Conservation (phyloP, 2,797 vertebrate species). For the Anguilla obscura region DNA sequence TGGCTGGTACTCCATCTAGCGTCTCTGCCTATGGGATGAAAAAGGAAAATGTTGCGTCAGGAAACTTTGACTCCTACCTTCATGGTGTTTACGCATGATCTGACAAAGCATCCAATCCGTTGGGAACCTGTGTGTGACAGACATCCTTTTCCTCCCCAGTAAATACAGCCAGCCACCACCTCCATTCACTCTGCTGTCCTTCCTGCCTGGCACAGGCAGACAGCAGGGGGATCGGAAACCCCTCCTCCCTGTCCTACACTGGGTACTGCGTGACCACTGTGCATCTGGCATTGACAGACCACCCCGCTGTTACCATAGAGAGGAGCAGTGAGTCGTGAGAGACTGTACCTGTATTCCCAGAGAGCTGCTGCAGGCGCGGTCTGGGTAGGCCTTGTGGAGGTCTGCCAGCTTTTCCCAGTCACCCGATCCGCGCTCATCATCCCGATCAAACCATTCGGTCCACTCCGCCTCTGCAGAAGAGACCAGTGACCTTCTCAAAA, state of each 20-base stretch:
- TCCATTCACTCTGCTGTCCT: neutral
- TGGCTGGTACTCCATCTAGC: slow-evolving; percentile 68
- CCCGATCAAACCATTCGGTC: slow-evolving; percentile 90
- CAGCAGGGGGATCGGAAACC: neutral
- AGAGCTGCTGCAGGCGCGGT: slow-evolving; percentile 81
- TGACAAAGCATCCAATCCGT: neutral
- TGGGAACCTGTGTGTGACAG: neutral
- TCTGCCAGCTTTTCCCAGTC: slow-evolving; percentile 90
- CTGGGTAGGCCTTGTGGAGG: slow-evolving; percentile 78
- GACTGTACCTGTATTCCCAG: slow-evolving; percentile 85
- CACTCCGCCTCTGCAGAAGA: slow-evolving; percentile 83
- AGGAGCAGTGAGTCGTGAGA: neutral
- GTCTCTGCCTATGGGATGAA: slow-evolving; percentile 74
- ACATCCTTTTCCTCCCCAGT: neutral
- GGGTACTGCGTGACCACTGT: neutral
- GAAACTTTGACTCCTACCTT: neutral
- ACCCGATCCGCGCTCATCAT: slow-evolving; percentile 78
- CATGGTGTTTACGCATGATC: neutral
- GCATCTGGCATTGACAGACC: neutral
- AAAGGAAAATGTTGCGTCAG: neutral
- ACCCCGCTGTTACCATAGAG: neutral
- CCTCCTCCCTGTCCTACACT: neutral
- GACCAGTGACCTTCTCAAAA: neutral
- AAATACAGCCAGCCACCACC: neutral
- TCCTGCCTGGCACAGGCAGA: neutral